Conservation (phyloP, 2,113 vertebrate species). For the Rhinolophus sinicus region DNA sequence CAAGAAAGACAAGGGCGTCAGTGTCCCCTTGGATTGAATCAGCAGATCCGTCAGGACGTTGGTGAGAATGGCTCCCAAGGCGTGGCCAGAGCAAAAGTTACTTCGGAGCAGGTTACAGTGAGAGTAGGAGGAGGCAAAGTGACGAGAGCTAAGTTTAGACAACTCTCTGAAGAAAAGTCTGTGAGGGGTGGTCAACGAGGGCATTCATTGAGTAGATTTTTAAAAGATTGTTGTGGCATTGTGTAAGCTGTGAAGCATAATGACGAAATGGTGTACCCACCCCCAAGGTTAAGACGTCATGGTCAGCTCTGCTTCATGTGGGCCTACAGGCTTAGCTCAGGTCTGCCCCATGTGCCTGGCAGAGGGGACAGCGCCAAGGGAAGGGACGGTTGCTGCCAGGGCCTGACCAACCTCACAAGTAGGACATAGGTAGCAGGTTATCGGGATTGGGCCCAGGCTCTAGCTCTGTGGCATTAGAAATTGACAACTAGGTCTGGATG, state of each 20-base stretch:
- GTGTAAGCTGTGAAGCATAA: background rate
- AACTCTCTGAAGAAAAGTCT: background rate
- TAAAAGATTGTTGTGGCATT: background rate
- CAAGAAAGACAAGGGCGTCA: background rate
- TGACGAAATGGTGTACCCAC: background rate
- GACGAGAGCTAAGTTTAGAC: background rate
- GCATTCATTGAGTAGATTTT: background rate
- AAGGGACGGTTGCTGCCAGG: background rate
- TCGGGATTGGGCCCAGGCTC: background rate
- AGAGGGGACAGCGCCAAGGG: background rate
- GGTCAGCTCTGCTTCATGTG: background rate
- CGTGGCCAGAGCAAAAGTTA: background rate
- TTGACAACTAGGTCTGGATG: background rate
- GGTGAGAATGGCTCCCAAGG: background rate
- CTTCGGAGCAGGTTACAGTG: fast-evolving
- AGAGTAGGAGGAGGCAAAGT: background rate
- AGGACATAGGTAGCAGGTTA: background rate
- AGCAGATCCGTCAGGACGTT: background rate
- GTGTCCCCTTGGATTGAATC: fast-evolving
- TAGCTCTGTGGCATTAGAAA: background rate
- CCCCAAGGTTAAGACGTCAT: background rate
- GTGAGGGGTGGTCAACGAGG: background rate
- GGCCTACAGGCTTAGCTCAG: background rate
- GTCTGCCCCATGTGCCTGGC: background rate
- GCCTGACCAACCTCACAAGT: background rate